Conservation (phyloP, 1,140 invertebrate species). For the Octopus bimaculoides region DNA sequence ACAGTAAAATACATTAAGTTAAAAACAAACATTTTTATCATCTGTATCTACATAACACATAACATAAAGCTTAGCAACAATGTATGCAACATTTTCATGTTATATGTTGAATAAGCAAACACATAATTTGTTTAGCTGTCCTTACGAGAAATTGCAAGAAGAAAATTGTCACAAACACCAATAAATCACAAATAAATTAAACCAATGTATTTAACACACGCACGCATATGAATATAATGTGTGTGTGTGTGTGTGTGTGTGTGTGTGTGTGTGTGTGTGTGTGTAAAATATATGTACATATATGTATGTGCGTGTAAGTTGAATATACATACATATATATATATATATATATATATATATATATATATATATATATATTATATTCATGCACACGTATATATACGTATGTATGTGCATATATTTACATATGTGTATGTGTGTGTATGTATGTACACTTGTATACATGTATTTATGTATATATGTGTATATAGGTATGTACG, state of each 20-base stretch:
- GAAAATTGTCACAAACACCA: too few relatives aligned
- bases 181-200: background rate
- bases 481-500: background rate
- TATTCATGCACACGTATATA: background rate
- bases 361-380: background rate
- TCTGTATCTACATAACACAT: too few relatives aligned
- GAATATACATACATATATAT: background rate
- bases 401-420: background rate
- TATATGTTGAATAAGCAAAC: too few relatives aligned
- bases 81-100: too few relatives aligned
- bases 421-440: background rate
- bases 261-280: background rate
- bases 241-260: background rate
- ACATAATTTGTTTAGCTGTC: too few relatives aligned
- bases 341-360: background rate
- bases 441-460: background rate
- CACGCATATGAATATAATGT: background rate
- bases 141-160: too few relatives aligned
- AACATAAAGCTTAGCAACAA: too few relatives aligned
- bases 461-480: background rate
- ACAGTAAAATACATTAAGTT: too few relatives aligned
- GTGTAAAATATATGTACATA: too few relatives aligned
- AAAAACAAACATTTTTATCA: too few relatives aligned
- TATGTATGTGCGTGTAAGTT: background rate
- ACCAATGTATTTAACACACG: background rate